A percentile compares a stretch with the other conserved stretches of the same genome.
Conservation (phyloP, 2,113 vertebrate species). For the Eolophus roseicapilla region DNA sequence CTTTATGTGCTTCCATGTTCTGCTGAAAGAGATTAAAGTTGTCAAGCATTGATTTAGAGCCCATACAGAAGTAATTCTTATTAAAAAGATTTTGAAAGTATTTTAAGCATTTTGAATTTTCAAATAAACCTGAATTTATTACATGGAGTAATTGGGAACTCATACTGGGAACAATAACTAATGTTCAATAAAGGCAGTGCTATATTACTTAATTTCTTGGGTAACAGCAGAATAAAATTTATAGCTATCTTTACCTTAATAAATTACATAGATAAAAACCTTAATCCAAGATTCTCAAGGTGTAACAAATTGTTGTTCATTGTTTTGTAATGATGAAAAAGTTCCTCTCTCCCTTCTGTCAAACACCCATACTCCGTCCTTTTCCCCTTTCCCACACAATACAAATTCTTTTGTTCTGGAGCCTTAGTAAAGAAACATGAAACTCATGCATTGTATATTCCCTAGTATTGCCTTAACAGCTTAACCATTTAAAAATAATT, state of each 20-base stretch:
- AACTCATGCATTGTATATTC: not conserved
- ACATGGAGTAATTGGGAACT: not conserved
- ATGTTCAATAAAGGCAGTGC: not conserved
- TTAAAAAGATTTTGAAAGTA: not conserved
- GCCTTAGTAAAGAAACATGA: not conserved
- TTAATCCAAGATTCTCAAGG: not conserved
- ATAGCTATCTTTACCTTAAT: not conserved
- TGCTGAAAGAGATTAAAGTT: not conserved
- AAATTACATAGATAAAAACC: not conserved
- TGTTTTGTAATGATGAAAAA: not conserved
- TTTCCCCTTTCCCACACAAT: not conserved
- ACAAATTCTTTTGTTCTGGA: not conserved
- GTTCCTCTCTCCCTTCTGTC: accelerated
- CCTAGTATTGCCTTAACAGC: not conserved
- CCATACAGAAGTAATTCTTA: not conserved
- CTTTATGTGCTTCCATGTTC: not conserved
- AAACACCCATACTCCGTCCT: not conserved
- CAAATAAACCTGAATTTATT: not conserved
- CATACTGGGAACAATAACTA: not conserved
- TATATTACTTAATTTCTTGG: not conserved
- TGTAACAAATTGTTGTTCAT: not conserved
- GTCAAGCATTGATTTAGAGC: not conserved
- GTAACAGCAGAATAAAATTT: not conserved
- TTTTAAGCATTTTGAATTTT: not conserved
- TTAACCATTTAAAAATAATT: not conserved